phyloP scores from a whole-genome alignment of 2,113 vertebrate species.

The Clarias gariepinus region DNA sequence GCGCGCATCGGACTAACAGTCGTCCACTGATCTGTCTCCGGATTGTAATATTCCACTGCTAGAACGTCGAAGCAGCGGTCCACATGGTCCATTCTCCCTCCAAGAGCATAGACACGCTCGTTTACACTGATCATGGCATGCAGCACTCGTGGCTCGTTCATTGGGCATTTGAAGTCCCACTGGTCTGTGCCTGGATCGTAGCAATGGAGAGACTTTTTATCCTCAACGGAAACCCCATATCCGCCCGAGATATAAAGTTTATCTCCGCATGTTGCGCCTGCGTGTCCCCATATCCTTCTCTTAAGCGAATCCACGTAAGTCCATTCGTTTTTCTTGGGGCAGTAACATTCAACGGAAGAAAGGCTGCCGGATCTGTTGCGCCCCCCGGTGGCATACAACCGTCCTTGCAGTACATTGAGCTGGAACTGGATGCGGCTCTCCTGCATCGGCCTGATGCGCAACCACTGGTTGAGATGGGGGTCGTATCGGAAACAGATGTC shows the following conservation, averaged over 20 bases:
- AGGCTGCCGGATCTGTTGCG: constrained; percentile 92
- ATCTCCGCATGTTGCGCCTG: constrained; percentile 78
- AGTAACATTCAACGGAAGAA: constrained; percentile 91
- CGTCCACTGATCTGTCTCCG: constrained; percentile 91
- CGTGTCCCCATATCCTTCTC: constrained; percentile 94
- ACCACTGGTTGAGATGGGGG: constrained; percentile 88
- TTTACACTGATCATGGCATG: constrained; percentile 85
- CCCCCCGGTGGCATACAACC: constrained; percentile 90
- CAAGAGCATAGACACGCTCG: constrained; percentile 82
- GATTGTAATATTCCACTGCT: constrained; percentile 89
- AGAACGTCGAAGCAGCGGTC: constrained; percentile 94
- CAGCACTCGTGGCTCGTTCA: constrained; percentile 92
- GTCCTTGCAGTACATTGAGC: constrained; percentile 80
- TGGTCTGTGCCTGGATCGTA: constrained; percentile 81
- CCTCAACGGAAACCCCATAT: constrained; percentile 91
- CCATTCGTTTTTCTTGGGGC: constrained; percentile 90
- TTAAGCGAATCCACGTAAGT: constrained; percentile 85
- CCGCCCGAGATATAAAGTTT: constrained; percentile 90
- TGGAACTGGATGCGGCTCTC: constrained; percentile 97
- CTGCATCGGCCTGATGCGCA: constrained; percentile 90
- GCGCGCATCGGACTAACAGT: constrained; percentile 90
- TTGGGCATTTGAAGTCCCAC: constrained; percentile 89
- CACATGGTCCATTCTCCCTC: constrained; percentile 94
- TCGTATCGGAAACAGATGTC: constrained; percentile 90
- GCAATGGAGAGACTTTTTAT: constrained; percentile 91